These are phyloP conservation scores for Anarrhichthys ocellatus DNA, from an alignment of 2,113 vertebrate genomes.

Conservation along the genomic window DNA sequence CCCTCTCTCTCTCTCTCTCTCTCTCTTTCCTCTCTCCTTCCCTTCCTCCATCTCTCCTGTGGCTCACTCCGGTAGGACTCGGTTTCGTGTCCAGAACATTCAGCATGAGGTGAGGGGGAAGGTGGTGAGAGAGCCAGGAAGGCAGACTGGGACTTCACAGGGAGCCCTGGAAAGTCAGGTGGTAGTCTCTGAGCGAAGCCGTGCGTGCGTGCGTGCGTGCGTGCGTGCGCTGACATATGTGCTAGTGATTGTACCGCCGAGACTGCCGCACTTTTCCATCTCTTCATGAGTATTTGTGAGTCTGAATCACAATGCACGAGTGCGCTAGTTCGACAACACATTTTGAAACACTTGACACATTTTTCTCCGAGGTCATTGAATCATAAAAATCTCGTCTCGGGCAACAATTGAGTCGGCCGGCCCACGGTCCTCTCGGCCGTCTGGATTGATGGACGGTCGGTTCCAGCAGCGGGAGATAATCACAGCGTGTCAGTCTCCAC, in stretches of 20 bases:
- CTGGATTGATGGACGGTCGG: conserved; percentile 82
- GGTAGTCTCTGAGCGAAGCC: conserved; percentile 24
- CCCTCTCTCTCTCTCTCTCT: conserved; percentile 9
- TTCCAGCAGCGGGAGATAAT: conserved; percentile 79
- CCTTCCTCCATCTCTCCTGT: conserved; percentile 54
- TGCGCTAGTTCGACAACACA: conserved; percentile 17
- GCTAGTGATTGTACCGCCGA: conserved; percentile 34
- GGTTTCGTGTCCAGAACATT: conserved; percentile 73
- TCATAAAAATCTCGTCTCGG: conserved; percentile 69
- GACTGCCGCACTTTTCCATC: conserved; percentile 10
- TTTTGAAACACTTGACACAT: conserved; percentile 66
- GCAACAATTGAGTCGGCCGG: conserved; percentile 70
- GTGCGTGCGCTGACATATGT: conserved; percentile 27
- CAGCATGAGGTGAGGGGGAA: conserved; percentile 59
- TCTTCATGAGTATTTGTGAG: conserved; percentile 34
- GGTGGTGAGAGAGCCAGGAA: conserved; percentile 46
- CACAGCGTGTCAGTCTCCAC: conserved; percentile 79
- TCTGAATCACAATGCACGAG: conserved; percentile 27
- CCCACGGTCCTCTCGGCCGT: conserved; percentile 56
- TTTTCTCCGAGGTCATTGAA: conserved; percentile 67
- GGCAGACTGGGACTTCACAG: conserved; percentile 58
- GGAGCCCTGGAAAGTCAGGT: conserved; percentile 60
- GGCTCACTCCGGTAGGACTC: conserved; percentile 65
- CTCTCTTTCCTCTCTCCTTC: conserved; percentile 13
- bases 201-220: conserved; percentile 9